Base-by-base conservation (phyloP, 2,888 invertebrate genomes). In the Gastrophysa polygoni region DNA sequence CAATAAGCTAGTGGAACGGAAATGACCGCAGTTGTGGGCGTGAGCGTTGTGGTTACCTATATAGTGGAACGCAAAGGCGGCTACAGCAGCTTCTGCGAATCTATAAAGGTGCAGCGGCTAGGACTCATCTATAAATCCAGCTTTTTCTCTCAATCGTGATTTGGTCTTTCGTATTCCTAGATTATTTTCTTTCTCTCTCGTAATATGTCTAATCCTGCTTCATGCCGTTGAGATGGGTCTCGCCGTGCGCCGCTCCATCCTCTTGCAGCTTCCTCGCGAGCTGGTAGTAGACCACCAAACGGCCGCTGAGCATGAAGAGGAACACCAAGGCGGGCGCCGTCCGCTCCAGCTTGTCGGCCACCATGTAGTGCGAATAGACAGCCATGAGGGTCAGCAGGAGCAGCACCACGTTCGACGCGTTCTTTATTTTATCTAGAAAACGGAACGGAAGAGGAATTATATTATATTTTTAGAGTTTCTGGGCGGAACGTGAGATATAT, bases 391-490 rank as follows among this genome's bases (percentile, higher is more conserved):
- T 96, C 68, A 96, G 83, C 55, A 91, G 69, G 44, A 98, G 85
- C 63, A 98, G 85, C 29, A 93, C 88, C 8, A 92, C 83, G 82
- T 98, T 98, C 46, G 96, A 94, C 50, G 89, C 86, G 80, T 96
- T 94, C 83, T 97, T 97, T 66, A 96, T 83, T 82, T 92, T 91
- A 81, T 94, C 96, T 96, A n/a, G n/a, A n/a, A n/a, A n/a, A n/a
- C n/a, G 85, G 38, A 88, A 86, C 78, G 68, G 54, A 68, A 73
- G 66, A n/a, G 57, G 57, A 57, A 51, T 24, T 16, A 21, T 29
- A 28, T 43, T 54, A 18, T 43, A 18, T n/a, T n/a, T n/a, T n/a
- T n/a, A n/a, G n/a, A n/a, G n/a, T n/a, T n/a, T n/a, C n/a, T n/a
- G n/a, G n/a, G n/a, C n/a, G n/a, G n/a, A n/a, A n/a, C n/a, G n/a